Evolutionary conservation across 2,113 vertebrate species (phyloP).

Genomic region (Anarhynchus alexandrinus): DNA sequence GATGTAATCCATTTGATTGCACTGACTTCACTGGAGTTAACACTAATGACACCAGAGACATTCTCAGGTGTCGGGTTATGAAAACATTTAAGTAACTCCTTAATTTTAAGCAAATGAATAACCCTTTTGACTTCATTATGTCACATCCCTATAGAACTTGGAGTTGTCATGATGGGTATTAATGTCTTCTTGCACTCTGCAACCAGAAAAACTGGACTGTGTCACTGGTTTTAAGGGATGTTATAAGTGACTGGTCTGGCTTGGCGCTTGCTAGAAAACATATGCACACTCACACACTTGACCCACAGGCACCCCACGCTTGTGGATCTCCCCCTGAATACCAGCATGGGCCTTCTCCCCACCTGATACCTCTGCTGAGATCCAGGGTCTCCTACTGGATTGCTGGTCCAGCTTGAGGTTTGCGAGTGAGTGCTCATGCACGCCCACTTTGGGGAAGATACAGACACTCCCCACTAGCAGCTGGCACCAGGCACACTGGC

Average conservation of each 20-base stretch:
- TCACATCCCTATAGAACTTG: background rate
- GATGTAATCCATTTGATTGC: background rate
- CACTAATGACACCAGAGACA: background rate
- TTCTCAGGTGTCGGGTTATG: background rate
- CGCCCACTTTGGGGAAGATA: background rate
- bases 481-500: fast-evolving
- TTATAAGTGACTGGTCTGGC: background rate
- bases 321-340: background rate
- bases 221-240: background rate
- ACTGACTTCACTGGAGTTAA: background rate
- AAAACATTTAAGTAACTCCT: background rate
- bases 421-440: background rate
- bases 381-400: background rate
- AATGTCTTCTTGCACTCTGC: background rate
- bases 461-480: background rate
- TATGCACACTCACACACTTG: background rate
- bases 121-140: background rate
- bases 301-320: background rate
- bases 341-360: background rate
- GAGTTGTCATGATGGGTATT: background rate
- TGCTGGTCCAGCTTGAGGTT: background rate
- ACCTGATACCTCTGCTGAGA: background rate
- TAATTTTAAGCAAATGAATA: background rate
- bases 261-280: background rate
- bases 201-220: background rate